Base-by-base conservation (phyloP, 2,113 vertebrate genomes). In the Tragelaphus scriptus region DNA sequence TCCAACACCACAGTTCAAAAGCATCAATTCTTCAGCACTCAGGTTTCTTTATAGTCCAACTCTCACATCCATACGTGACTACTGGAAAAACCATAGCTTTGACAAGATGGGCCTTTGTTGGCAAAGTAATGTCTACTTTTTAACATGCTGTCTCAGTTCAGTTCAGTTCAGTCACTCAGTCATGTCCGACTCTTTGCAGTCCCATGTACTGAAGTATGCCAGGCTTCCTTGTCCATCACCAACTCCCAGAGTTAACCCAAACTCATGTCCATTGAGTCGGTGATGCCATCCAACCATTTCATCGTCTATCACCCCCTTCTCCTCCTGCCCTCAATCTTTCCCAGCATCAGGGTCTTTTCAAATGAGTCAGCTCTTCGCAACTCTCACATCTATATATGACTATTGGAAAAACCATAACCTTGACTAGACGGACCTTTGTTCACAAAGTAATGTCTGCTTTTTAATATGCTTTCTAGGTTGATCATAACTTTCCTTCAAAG, bases 131-230 rank as follows among this genome's bases (percentile, higher is more conserved):
- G 14, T 65, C 61, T 32, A 30, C 30, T 65, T 59, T 26, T 28
- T 59, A 59, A 59, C 12, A 28, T 28, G 58, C 25, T 59, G 11
- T 28, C 25, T 59, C 56, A 58, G 23, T 63, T 77, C 7, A 65
- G 30, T 65, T 65, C 14, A n/a, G 63, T 65, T 65, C 16, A 4
- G 15, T 65, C 3, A 15, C 30, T 65, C 63, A 19, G 16, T 65
- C 7, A 0, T 65, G 63, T 65, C 32, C 0, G 0, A n/a, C 16
- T 65, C 63, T 16, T 19, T 65, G 30, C 8, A 4, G 7, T 7
- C 32, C 15, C 32, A 19, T 17, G 63, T 16, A 68, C 32, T 17
- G 16, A 17, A n/a, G 32, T 13, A n/a, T 0, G 2, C 63, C 63
- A 68, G 15, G 32, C 63, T 7, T 68, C 32, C 63, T 7, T n/a